Evolutionary conservation across 2,797 vertebrate species (phyloP).

Genomic region (Leptatherina wallacei): DNA sequence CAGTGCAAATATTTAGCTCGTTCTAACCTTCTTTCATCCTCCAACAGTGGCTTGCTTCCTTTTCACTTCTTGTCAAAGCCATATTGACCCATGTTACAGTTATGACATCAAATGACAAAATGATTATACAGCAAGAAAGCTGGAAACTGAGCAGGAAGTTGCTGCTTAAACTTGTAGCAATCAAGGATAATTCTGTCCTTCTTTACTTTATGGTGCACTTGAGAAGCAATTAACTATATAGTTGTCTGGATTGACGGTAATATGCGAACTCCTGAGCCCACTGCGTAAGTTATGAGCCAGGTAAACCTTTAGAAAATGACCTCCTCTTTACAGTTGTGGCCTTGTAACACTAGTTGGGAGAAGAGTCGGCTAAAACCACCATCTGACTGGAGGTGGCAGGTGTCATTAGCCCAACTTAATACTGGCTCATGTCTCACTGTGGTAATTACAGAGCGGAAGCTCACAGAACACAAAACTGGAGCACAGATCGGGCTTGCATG

Average conservation of each 20-base stretch:
- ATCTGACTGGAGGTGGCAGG: conserved; percentile 13
- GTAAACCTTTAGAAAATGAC: neutral
- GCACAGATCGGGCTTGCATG: conserved; percentile 46
- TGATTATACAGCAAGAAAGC: conserved; percentile 6
- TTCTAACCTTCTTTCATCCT: neutral
- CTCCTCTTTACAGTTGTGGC: neutral
- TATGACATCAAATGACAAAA: conserved; percentile 14
- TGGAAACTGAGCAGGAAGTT: conserved; percentile 24
- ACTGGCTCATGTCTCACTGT: conserved; percentile 23
- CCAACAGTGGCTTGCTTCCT: neutral
- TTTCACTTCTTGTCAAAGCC: neutral
- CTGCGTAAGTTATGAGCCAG: neutral
- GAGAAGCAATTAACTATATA: neutral
- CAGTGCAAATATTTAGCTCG: neutral
- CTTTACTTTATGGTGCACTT: conserved; percentile 9
- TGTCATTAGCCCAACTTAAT: conserved; percentile 17
- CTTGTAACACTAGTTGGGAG: neutral
- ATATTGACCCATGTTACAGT: neutral
- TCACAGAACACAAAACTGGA: conserved; percentile 35
- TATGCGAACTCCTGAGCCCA: neutral
- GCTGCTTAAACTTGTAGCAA: conserved; percentile 28
- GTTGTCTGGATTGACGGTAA: neutral
- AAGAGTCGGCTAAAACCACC: conserved; percentile 8
- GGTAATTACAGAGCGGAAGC: conserved; percentile 57
- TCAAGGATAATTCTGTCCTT: conserved; percentile 18